These are phyloP conservation scores for Myiotriccus ornatus DNA, from an alignment of 2,797 vertebrate species.

Conservation along the genomic window DNA sequence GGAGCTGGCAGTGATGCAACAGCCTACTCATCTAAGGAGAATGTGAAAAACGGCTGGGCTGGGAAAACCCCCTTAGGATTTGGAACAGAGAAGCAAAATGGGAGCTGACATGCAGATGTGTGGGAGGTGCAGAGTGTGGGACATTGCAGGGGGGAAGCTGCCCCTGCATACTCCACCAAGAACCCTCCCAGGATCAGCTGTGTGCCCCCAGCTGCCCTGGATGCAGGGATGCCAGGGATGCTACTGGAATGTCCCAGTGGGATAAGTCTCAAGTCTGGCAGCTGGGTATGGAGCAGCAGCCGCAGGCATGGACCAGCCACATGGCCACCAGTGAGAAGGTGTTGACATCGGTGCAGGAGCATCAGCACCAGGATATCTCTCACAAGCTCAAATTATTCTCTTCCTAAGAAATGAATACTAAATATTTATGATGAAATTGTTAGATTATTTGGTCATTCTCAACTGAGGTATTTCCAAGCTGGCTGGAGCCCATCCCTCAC, in stretches of 20 bases:
- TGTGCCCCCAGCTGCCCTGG: background rate
- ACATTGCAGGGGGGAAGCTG: background rate
- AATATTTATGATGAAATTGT: background rate
- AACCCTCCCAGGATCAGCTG: background rate
- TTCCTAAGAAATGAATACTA: background rate
- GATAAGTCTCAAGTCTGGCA: background rate
- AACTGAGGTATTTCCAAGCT: background rate
- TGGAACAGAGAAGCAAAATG: background rate
- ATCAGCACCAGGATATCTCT: background rate
- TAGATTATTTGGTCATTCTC: background rate
- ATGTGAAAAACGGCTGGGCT: background rate
- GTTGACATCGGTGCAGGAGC: rapidly evolving
- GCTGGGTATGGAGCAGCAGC: rapidly evolving
- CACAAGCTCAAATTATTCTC: background rate
- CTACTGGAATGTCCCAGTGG: rapidly evolving
- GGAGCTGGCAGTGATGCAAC: background rate
- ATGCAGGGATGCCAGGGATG: background rate
- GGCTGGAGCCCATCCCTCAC: background rate
- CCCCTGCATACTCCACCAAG: background rate
- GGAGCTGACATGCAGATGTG: background rate
- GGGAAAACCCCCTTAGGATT: background rate
- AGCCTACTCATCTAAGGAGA: background rate
- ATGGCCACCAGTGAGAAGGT: background rate
- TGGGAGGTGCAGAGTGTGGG: background rate
- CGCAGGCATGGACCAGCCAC: rapidly evolving